Percentiles rank a stretch among this genome's conserved stretches.
phyloP scores from a whole-genome alignment of 2,797 vertebrate genomes.

The Anas acuta region DNA sequence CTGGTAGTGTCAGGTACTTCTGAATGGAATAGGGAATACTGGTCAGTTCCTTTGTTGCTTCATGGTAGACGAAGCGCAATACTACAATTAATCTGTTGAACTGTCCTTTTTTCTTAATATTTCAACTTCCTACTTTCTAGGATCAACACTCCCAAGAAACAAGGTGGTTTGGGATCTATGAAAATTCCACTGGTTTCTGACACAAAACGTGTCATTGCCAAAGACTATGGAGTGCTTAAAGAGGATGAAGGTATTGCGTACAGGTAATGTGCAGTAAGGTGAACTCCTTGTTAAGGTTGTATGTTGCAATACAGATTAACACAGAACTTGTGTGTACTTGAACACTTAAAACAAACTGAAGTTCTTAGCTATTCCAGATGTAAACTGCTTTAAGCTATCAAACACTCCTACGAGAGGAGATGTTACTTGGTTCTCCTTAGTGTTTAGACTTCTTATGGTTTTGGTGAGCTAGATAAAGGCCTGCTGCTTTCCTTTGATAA shows the following conservation, averaged over 20 bases:
- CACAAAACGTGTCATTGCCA: constrained; percentile 85
- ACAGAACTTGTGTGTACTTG: neutral
- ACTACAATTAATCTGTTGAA: neutral
- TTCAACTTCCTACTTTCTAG: constrained; percentile 66
- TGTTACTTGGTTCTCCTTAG: neutral
- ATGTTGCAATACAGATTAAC: neutral
- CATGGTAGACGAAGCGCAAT: neutral
- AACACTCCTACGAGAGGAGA: neutral
- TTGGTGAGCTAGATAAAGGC: neutral
- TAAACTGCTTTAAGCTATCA: neutral
- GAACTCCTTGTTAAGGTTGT: neutral
- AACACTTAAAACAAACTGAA: neutral
- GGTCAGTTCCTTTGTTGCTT: neutral
- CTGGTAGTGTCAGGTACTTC: neutral
- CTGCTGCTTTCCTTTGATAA: neutral
- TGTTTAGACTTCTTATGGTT: neutral
- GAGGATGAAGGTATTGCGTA: constrained; percentile 95
- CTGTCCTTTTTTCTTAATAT: neutral
- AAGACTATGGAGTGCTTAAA: constrained; percentile 93
- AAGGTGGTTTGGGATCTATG: constrained; percentile 93
- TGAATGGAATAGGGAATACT: neutral
- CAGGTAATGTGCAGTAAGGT: constrained; percentile 81
- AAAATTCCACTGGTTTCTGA: constrained; percentile 94
- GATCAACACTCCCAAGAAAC: constrained; percentile 92
- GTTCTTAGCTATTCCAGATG: neutral